Evolutionary conservation across 2,797 vertebrate species (phyloP).

Genomic region (Neoniphon sammara): DNA sequence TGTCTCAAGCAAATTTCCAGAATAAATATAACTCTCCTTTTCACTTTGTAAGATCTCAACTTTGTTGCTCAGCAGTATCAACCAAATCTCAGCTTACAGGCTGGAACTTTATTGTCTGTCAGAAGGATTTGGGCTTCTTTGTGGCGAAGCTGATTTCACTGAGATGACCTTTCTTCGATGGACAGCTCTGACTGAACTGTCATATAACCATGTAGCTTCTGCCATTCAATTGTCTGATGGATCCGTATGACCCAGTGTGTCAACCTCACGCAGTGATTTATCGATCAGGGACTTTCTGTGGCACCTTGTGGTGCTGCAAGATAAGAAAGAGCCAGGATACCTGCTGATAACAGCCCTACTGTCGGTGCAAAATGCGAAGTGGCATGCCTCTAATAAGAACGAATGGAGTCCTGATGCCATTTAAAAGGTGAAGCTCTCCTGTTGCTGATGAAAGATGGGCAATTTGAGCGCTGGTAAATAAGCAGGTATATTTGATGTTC

Average conservation of each 20-base stretch:
- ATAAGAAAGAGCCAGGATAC: not conserved
- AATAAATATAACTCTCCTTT: too few species aligned
- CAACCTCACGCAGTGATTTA: not conserved
- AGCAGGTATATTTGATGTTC: constrained; percentile 23
- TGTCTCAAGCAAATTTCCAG: too few species aligned
- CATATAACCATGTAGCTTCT: not conserved
- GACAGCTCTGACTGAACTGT: not conserved
- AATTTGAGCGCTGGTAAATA: constrained; percentile 23
- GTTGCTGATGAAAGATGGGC: constrained; percentile 21
- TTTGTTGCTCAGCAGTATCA: too few species aligned
- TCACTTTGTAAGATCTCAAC: too few species aligned
- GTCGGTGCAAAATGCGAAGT: not conserved
- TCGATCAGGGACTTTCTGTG: not conserved
- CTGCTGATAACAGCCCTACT: constrained; percentile 16
- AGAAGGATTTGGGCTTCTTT: not conserved
- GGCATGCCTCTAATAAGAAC: constrained; percentile 15
- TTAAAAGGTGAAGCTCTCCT: constrained; percentile 7
- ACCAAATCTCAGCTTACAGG: too few species aligned
- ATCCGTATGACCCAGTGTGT: not conserved
- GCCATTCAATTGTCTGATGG: constrained; percentile 8
- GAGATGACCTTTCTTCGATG: not conserved
- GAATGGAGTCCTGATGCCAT: constrained; percentile 25
- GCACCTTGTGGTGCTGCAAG: not conserved
- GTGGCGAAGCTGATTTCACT: not conserved
- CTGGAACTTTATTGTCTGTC: not conserved